Base-by-base conservation (phyloP, 2,113 vertebrate genomes). In the Egretta garzetta region DNA sequence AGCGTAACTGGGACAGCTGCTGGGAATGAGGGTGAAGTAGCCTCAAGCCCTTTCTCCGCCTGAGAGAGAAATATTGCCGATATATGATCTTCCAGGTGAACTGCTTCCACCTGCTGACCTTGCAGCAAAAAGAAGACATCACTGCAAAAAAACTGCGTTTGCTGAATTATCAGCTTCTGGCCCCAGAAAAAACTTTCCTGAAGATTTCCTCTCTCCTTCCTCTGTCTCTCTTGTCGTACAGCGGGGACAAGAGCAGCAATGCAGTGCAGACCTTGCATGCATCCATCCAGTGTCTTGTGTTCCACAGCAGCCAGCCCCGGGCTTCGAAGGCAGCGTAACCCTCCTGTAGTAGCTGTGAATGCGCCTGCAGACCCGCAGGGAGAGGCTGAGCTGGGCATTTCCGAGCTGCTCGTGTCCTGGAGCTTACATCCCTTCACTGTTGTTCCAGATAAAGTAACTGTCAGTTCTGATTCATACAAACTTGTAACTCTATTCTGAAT, bases 401-500 rank as follows among this genome's bases (percentile, higher is more conserved):
- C 4, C 4, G 79, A 80, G 87, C 79, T 2, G 4, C 47, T 93
- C 7, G 16, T 80, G 83, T 91, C 96, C 93, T 67, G 89, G 88
- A 81, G 94, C 91, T 95, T 15, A 49, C 79, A 80, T 92, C 86
- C 84, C 96, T 68, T 59, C 11, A 39, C 80, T 63, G 55, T 91
- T 89, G 87, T 91, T 93, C 87, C 87, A 72, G 93, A 91, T 81
- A 91, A 96, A 96, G 96, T 67, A 90, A 55, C 95, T 95, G 94
- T 95, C 95, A 94, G 90, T 87, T 95, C 87, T 19, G 76, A 93
- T 95, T 96, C 92, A 75, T 93, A 27, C 81, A 50, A 68, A 52
- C 59, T 81, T 17, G 3, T 91, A 87, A 80, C 92, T 95, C 93
- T 55, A 43, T 91, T 96, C 73, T 75, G 80, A 79, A 45, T 79